Conservation (phyloP, 2,113 vertebrate species). For the Bettongia penicillata region DNA sequence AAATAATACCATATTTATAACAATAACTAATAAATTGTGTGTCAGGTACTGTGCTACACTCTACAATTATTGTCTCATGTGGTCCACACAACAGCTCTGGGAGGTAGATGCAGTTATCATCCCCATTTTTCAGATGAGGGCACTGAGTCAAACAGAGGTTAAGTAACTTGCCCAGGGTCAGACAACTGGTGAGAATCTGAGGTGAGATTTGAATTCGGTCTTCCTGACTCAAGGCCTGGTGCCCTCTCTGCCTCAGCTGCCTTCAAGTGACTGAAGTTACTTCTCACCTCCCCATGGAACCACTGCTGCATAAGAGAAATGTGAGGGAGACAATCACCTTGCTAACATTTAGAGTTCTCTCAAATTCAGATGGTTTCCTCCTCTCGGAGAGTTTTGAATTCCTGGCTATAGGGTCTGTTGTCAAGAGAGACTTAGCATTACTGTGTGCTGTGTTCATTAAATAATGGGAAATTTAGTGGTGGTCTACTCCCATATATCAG, state of each 20-base stretch:
- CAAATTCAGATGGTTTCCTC: neutral
- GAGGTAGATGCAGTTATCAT: neutral
- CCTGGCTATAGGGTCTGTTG: neutral
- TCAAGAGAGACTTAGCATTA: neutral
- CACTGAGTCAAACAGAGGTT: neutral
- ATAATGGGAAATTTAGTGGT: neutral
- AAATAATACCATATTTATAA: too few relatives aligned
- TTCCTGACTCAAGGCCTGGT: neutral
- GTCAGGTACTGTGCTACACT: neutral
- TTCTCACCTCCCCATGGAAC: neutral
- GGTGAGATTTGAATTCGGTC: neutral
- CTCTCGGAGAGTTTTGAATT: neutral
- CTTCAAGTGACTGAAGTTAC: neutral
- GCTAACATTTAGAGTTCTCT: neutral
- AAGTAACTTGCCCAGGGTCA: neutral
- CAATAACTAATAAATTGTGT: neutral
- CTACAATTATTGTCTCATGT: neutral
- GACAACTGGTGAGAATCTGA: neutral
- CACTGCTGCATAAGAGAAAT: neutral
- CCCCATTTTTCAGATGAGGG: neutral
- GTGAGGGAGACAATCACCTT: neutral
- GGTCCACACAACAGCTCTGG: neutral
- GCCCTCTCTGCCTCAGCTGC: neutral
- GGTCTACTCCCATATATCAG: too few relatives aligned
- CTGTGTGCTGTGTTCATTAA: neutral